These are phyloP conservation scores for Xyliphius kryptos DNA, from an alignment of 2,113 vertebrate genomes.

Conservation along the genomic window DNA sequence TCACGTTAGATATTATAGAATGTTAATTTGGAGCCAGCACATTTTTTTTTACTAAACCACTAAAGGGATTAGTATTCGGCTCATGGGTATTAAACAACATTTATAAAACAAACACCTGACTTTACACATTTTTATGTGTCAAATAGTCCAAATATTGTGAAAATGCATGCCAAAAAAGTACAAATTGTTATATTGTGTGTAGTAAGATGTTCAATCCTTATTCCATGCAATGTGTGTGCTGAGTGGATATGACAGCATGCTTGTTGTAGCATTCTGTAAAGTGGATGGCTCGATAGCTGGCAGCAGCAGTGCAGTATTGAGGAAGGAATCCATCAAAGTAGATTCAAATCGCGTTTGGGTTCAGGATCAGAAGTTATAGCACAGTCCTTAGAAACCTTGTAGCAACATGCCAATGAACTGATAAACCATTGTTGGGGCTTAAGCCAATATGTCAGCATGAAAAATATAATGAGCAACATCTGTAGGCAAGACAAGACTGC, in stretches of 20 bases:
- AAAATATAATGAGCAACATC: not conserved
- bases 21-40: too few species aligned
- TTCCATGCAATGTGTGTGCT: not conserved
- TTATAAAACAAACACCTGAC: too few species aligned
- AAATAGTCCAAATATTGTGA: too few species aligned
- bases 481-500: not conserved
- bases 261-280: conserved; percentile 3
- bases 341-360: conserved; percentile 8
- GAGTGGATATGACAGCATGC: conserved; percentile 11
- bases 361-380: conserved; percentile 11
- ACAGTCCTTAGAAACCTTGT: conserved; percentile 7
- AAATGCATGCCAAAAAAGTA: too few species aligned
- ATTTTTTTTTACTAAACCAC: too few species aligned
- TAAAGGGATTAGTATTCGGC: too few species aligned
- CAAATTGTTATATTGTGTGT: too few species aligned
- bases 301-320: conserved; percentile 5
- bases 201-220: too few species aligned
- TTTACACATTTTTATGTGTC: too few species aligned
- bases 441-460: not conserved
- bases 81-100: too few species aligned
- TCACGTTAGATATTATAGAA: too few species aligned
- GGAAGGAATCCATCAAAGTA: conserved; percentile 15
- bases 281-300: conserved; percentile 18
- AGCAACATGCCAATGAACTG: conserved; percentile 6
- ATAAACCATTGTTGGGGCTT: conserved; percentile 5